phyloP scores from a whole-genome alignment of 2,797 vertebrate species.

The Leuciscus waleckii region DNA sequence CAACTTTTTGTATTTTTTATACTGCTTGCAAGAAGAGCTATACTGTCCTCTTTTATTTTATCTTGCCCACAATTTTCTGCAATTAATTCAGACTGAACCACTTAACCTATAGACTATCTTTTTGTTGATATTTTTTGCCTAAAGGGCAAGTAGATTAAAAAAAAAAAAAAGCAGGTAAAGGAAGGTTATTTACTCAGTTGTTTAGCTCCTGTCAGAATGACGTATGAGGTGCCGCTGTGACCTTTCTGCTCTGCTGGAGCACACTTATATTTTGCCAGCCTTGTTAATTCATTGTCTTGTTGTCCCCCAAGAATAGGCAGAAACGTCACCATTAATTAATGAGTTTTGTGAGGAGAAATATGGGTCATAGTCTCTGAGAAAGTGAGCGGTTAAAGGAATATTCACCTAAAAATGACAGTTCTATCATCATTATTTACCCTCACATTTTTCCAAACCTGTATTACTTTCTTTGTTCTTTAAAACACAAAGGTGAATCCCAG shows the following conservation, averaged over 20 bases:
- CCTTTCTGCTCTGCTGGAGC: slow-evolving; percentile 18
- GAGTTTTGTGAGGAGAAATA: slow-evolving; percentile 61
- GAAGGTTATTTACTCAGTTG: slow-evolving; percentile 34
- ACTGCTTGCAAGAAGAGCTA: not conserved
- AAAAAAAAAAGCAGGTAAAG: slow-evolving; percentile 5
- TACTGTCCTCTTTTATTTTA: not conserved
- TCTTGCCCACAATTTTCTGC: not conserved
- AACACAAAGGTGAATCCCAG: not conserved
- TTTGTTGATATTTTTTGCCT: not conserved
- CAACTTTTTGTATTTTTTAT: not conserved
- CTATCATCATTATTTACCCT: not conserved
- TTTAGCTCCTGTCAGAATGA: slow-evolving; percentile 38
- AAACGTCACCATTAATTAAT: slow-evolving; percentile 70
- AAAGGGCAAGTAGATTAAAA: not conserved
- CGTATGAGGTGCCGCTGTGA: not conserved
- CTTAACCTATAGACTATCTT: not conserved
- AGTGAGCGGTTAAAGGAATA: not conserved
- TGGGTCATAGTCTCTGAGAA: slow-evolving; percentile 64
- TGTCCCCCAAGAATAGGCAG: slow-evolving; percentile 55
- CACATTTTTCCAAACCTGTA: not conserved
- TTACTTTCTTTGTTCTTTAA: not conserved
- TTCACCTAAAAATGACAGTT: not conserved
- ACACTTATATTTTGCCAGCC: slow-evolving; percentile 21
- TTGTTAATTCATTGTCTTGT: slow-evolving; percentile 64
- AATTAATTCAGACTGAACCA: not conserved